Conservation (phyloP, 2,797 vertebrate species). For the Bovichtus variegatus region DNA sequence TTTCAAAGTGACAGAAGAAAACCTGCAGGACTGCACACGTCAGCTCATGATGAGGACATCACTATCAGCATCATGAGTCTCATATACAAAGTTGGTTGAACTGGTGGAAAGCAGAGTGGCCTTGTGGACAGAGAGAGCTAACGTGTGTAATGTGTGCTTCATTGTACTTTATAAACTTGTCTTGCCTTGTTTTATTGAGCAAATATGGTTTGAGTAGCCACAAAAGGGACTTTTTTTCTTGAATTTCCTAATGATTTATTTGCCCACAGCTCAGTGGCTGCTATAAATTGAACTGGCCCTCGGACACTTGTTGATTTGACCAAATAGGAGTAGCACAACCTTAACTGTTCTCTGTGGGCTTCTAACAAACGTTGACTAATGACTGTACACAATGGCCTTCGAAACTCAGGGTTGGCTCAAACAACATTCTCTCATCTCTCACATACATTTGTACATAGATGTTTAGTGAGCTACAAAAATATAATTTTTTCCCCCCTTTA, state of each 20-base stretch:
- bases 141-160: not conserved
- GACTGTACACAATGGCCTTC: not conserved
- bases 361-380: not conserved
- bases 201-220: not conserved
- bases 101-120: not conserved
- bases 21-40: not conserved
- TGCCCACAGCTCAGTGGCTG: not conserved
- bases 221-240: not conserved
- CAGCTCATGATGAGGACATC: conserved; percentile 7
- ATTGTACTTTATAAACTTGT: not conserved
- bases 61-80: not conserved
- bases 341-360: not conserved
- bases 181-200: not conserved
- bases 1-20: conserved; percentile 42
- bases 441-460: not conserved
- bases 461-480: not conserved
- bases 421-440: not conserved
- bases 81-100: not conserved
- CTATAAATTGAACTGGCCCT: not conserved
- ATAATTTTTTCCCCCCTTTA: not conserved
- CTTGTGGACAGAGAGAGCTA: not conserved
- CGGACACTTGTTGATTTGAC: not conserved
- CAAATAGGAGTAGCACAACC: not conserved
- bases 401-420: not conserved
- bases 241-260: not conserved